Conservation (phyloP, 1,140 invertebrate species). For the Drosophila mauritiana region DNA sequence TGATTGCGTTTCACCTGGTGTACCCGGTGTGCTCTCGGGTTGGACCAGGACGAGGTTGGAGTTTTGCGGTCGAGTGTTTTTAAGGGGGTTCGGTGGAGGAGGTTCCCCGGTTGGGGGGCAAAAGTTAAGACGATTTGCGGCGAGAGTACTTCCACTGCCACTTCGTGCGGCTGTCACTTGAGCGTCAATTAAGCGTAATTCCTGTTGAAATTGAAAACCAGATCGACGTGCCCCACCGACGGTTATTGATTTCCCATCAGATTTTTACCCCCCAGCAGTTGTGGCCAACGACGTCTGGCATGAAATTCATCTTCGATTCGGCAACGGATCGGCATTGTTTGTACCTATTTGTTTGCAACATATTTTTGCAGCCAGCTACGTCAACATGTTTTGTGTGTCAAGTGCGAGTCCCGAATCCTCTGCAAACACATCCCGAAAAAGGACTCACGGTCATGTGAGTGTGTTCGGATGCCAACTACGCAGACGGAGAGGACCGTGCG, state of each 20-base stretch:
- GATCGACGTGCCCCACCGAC: slow-evolving; percentile 39
- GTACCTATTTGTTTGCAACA: slow-evolving; percentile 49
- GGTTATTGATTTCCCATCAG: slow-evolving; percentile 54
- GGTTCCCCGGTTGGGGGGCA: slow-evolving; percentile 6
- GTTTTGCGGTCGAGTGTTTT: not conserved
- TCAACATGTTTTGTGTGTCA: slow-evolving; percentile 67
- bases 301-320: slow-evolving; percentile 35
- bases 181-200: slow-evolving; percentile 61
- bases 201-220: slow-evolving; percentile 58
- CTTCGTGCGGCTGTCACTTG: slow-evolving; percentile 52
- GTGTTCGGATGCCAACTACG: slow-evolving; percentile 38
- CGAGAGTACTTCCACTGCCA: slow-evolving; percentile 47
- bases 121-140: slow-evolving; percentile 77
- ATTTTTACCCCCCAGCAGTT: slow-evolving; percentile 8
- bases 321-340: slow-evolving; percentile 39
- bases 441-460: slow-evolving; percentile 11
- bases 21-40: slow-evolving; percentile 18
- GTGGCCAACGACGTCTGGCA: not conserved
- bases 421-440: slow-evolving; percentile 52
- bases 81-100: too few species aligned
- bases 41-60: not conserved
- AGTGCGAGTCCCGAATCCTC: slow-evolving; percentile 48
- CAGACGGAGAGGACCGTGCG: slow-evolving; percentile 46
- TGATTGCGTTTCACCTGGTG: slow-evolving; percentile 29
- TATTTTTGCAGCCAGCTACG: slow-evolving; percentile 32